Percentiles rank a stretch among this genome's conserved stretches.
These are phyloP conservation scores for Hippoglossus hippoglossus DNA, from an alignment of 2,797 vertebrate species.

Conservation along the genomic window DNA sequence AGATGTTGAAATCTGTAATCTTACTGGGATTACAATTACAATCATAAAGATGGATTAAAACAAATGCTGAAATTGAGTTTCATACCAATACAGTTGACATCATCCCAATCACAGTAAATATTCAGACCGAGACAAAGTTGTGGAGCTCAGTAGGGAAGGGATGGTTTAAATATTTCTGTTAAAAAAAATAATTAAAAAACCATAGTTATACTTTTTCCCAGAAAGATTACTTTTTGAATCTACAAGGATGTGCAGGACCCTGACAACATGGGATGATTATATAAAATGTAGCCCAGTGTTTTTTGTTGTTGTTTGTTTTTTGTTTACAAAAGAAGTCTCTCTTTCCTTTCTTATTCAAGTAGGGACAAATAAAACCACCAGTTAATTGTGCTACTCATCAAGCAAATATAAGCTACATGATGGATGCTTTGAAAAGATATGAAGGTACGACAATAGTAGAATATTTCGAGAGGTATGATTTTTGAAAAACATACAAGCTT, in stretches of 20 bases:
- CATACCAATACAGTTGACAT: slow-evolving; percentile 55
- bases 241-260: slow-evolving; percentile 58
- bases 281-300: slow-evolving; percentile 74
- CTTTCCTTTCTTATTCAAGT: slow-evolving; percentile 68
- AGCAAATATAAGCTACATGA: slow-evolving; percentile 72
- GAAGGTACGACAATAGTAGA: slow-evolving; percentile 67
- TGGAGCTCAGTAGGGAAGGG: slow-evolving; percentile 28
- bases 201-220: slow-evolving; percentile 23
- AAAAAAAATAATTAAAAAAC: slow-evolving; percentile 17
- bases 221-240: slow-evolving; percentile 44
- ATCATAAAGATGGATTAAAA: slow-evolving; percentile 37
- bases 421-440: slow-evolving; percentile 72
- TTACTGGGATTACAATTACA: slow-evolving; percentile 52
- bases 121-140: slow-evolving; percentile 36
- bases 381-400: slow-evolving; percentile 71
- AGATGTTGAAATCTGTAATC: slow-evolving; percentile 40
- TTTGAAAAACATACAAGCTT: slow-evolving; percentile 66
- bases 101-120: slow-evolving; percentile 32
- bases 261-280: slow-evolving; percentile 57
- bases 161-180: slow-evolving; percentile 41
- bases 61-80: slow-evolving; percentile 48
- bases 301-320: slow-evolving; percentile 11
- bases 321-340: slow-evolving; percentile 40
- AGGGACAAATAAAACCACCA: slow-evolving; percentile 65
- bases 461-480: slow-evolving; percentile 80